Base-by-base conservation (phyloP, 2,797 vertebrate genomes). In the Neosilurus hyrtlii region DNA sequence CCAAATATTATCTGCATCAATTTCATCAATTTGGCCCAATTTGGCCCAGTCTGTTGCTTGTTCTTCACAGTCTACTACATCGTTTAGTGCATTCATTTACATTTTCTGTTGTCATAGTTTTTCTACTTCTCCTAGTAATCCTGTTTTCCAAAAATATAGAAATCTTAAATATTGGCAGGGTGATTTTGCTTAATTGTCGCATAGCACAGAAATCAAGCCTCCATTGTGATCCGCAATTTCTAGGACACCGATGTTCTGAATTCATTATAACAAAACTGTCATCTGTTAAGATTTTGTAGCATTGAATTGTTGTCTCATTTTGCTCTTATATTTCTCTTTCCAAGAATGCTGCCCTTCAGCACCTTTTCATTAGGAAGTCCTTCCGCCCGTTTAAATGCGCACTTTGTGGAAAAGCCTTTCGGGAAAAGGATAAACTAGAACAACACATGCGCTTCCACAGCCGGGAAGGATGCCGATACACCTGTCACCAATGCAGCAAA, bases 281-380 rank as follows among this genome's bases (percentile, higher is more conserved):
- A 70, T 10, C 22, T 3, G 3, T 8, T 52, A 52, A 26, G n/a
- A 43, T 5, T 8, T 43, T 43, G 43, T 43, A 5, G 43, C 43
- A 43, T 43, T 43, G 43, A 43, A 8, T 22, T 24, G 15, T 30
- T 30, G 9, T 26, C 12, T 65, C 10, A 65, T 26, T 24, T 52
- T 10, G 11, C 22, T n/a, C 24, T 16, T 52, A 30, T 52, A 52
- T 20, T 59, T 86, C 70, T 26, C 67, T 1, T 52, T 86, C 91
- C 59, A 94, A 99, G 98, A 99, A 99, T 10, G 98, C 97, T 20
- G 97, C 97, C 3, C 95, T 99, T 68, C 97, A 99, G 92, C 97
- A 99, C 89, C 95, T 98, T 43, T 99, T 99, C 91, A 98, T 99
- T 86, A 93, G 98, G 76, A 99, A 99, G 91, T 96, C 96, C 51